Base-by-base conservation (phyloP, 2,888 invertebrate species). In the Spisula subtruncata region DNA sequence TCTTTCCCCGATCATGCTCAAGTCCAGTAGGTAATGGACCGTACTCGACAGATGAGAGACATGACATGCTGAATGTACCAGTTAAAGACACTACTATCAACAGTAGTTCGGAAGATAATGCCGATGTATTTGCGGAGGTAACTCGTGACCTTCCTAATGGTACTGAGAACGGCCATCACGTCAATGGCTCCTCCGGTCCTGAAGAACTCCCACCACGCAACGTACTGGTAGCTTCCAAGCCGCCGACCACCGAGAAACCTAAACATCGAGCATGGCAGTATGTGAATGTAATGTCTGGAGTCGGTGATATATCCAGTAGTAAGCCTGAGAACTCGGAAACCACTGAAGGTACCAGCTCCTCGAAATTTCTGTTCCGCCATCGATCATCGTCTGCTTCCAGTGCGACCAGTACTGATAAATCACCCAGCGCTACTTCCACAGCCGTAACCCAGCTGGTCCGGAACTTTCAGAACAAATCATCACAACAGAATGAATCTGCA, bases 261-360 rank as follows among this genome's bases (percentile, higher is more conserved):
- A 79, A 87, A 16, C 89, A 89, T 32, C 89, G 89, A 1, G 88
- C 86, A 20, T 91, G 91, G 91, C 89, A 91, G 35, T 91, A 91
- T 60, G 91, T 89, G 2, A 91, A 91, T 56, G 89, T 91, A 0
- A 81, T 86, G 46, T 71, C 89, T 20, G 87, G 84, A 16, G 25
- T 56, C 18, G 80, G 80, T 12, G 87, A 88, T 16, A 71, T 79
- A 41, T 79, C 83, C 20, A 54, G 54, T 20, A 48, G 6, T 32
- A 83, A 80, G 29, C 83, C 87, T 8, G 87, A 88, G 1, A 60
- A 20, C 35, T 35, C 80, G n/a, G 87, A 88, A 41, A 88, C 18
- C 41, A 8, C 41, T 8, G 87, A 88, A 1, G 56, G 80, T 60
- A 29, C 56, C n/a, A 71, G 10, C 32, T 51, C 66, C 14, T 56